Percentiles rank a stretch among this genome's conserved stretches.
These are phyloP conservation scores for Lontra canadensis DNA, from an alignment of 2,113 vertebrate species.

Conservation along the genomic window DNA sequence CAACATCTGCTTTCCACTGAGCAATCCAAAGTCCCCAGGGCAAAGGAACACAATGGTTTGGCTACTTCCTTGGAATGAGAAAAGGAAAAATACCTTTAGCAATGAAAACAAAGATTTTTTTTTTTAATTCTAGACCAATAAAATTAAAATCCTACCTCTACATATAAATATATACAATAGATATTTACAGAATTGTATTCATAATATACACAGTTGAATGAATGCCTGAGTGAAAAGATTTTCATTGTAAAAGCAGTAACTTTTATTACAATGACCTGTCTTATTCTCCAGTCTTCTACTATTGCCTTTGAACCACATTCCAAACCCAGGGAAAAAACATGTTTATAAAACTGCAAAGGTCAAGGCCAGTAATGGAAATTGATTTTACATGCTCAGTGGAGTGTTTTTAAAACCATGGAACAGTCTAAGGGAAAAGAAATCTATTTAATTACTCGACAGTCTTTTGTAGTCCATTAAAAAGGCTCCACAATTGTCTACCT, in stretches of 20 bases:
- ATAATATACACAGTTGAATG: constrained; percentile 22
- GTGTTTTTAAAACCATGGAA: constrained; percentile 69
- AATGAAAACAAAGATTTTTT: constrained; percentile 40
- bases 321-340: constrained; percentile 67
- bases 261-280: not conserved
- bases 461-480: constrained; percentile 76
- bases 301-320: constrained; percentile 64
- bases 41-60: constrained; percentile 64
- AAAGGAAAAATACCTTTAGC: constrained; percentile 46
- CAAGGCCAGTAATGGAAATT: constrained; percentile 78
- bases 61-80: constrained; percentile 64
- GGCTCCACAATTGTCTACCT: constrained; percentile 63
- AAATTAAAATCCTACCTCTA: not conserved
- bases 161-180: not conserved
- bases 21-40: constrained; percentile 45
- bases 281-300: not conserved
- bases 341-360: constrained; percentile 72
- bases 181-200: not conserved
- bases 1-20: constrained; percentile 48
- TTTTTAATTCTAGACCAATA: not conserved
- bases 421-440: constrained; percentile 70
- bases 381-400: constrained; percentile 72
- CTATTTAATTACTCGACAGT: constrained; percentile 73
- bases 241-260: not conserved
- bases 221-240: constrained; percentile 13